Percentiles rank a stretch among this genome's conserved stretches.
phyloP scores from a whole-genome alignment of 2,797 vertebrate genomes.

The Chelmon rostratus region DNA sequence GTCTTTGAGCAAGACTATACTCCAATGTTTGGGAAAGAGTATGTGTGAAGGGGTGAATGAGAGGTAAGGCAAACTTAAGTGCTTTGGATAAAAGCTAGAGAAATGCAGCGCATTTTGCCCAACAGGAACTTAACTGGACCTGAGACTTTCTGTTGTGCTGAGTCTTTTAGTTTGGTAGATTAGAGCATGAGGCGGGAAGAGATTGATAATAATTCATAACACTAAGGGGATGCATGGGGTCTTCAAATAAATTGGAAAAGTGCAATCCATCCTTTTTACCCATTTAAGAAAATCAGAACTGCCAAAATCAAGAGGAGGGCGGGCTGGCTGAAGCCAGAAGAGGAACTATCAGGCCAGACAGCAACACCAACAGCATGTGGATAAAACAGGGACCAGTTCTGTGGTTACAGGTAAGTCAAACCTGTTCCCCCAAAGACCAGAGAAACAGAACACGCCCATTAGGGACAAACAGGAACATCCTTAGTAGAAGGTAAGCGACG shows the following conservation, averaged over 20 bases:
- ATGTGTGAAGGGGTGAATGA: background rate
- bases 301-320: background rate
- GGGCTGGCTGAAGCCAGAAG: too few species aligned
- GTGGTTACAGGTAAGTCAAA: background rate
- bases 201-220: too few species aligned
- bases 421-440: background rate
- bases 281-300: background rate
- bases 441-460: background rate
- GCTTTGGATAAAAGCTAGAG: background rate
- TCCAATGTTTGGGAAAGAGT: too few species aligned
- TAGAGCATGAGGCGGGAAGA: too few species aligned
- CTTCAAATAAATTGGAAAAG: background rate
- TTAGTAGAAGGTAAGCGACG: background rate
- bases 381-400: too few species aligned
- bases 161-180: too few species aligned
- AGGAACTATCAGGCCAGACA: too few species aligned
- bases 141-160: background rate
- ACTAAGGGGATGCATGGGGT: too few species aligned
- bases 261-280: background rate
- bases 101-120: background rate
- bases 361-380: too few species aligned
- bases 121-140: fast-evolving
- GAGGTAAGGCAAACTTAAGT: background rate
- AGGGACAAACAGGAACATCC: background rate
- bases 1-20: background rate